Percentiles rank a stretch among this genome's conserved stretches.
These are phyloP conservation scores for Leptobrachium leishanense DNA, from an alignment of 2,113 vertebrate genomes.

Conservation along the genomic window DNA sequence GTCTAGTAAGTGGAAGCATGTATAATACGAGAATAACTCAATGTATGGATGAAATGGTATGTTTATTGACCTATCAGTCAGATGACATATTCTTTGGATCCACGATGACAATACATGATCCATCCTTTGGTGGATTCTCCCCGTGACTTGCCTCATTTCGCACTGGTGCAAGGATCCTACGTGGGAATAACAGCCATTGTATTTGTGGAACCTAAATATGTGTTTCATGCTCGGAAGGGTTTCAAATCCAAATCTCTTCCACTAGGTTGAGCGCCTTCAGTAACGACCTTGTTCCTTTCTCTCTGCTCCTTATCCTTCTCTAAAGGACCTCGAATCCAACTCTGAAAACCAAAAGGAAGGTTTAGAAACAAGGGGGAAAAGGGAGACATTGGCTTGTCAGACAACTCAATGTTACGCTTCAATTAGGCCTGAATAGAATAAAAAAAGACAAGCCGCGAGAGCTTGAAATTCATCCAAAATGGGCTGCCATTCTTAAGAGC, in stretches of 20 bases:
- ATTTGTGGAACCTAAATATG: conserved; percentile 16
- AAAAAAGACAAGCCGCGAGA: conserved; percentile 56
- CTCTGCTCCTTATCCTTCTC: conserved; percentile 12
- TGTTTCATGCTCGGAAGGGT: conserved; percentile 18
- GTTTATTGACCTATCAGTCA: no score
- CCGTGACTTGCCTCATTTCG: neutral
- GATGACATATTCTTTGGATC: no score
- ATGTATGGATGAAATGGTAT: no score
- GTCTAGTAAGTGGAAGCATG: no score
- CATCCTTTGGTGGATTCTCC: no score
- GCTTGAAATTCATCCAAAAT: conserved; percentile 48
- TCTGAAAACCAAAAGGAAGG: conserved; percentile 14
- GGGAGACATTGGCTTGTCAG: conserved; percentile 55
- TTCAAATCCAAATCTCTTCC: conserved; percentile 25
- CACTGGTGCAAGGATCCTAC: neutral
- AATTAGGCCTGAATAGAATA: conserved; percentile 59
- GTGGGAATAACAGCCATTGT: neutral
- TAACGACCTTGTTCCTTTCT: neutral
- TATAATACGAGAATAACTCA: no score
- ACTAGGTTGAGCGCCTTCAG: conserved; percentile 11
- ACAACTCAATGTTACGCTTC: conserved; percentile 61
- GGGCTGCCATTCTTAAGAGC: conserved; percentile 54
- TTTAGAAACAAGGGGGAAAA: neutral
- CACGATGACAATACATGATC: no score
- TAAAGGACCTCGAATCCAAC: conserved; percentile 8